Evolutionary conservation across 2,113 vertebrate genomes (phyloP).

Genomic region (Pluvialis apricaria): DNA sequence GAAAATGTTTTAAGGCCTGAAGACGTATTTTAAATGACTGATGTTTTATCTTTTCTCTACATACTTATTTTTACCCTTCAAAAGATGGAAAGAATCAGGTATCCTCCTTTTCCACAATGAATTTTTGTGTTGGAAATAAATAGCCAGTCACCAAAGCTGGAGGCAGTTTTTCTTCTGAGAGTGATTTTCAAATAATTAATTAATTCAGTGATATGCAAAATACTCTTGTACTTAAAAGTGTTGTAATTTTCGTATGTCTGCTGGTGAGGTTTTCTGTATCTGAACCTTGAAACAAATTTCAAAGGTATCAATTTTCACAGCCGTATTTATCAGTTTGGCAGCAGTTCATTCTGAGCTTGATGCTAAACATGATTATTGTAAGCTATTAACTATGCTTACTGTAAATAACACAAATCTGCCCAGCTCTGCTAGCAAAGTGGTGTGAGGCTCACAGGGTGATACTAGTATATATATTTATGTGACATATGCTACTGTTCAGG

Average conservation of each 20-base stretch:
- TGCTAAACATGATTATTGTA: conserved; percentile 35
- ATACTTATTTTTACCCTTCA: neutral
- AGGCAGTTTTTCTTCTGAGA: neutral
- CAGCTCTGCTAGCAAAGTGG: neutral
- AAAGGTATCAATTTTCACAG: conserved; percentile 9
- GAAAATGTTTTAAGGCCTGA: neutral
- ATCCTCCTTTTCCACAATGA: neutral
- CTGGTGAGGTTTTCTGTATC: neutral
- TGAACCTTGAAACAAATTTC: conserved; percentile 28
- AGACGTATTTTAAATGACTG: neutral
- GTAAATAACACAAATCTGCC: neutral
- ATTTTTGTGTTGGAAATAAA: neutral
- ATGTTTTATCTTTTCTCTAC: neutral
- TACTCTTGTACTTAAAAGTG: neutral
- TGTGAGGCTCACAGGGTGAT: neutral
- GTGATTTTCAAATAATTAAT: neutral
- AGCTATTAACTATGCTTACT: neutral
- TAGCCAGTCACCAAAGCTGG: neutral
- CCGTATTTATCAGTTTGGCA: conserved; percentile 24
- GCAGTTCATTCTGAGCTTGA: conserved; percentile 26
- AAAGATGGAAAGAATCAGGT: neutral
- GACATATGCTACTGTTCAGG: neutral
- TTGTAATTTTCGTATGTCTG: neutral
- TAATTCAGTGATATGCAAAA: neutral
- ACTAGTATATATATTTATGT: neutral